Base-by-base conservation (phyloP, 2,888 invertebrate genomes). In the Urechis unicinctus region DNA sequence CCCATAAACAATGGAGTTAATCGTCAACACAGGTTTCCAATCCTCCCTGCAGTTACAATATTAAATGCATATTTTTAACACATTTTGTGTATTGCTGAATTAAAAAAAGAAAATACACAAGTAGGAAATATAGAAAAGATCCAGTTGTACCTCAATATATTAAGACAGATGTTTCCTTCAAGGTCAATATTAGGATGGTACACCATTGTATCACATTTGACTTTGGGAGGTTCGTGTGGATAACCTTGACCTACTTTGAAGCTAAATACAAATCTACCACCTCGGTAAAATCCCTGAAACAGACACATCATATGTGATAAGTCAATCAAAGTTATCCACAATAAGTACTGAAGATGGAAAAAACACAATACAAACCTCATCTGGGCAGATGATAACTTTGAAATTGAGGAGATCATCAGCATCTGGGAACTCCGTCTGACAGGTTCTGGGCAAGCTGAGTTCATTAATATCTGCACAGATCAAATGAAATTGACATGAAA, bases 121-220 rank as follows among this genome's bases (percentile, higher is more conserved):
- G 5, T 13, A 13, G 6, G 17, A 21, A 21, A 50, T 51, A 4
- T n/a, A 51, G n/a, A 28, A 21, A 1, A 50, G 26, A 28, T 30
- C 9, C 9, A 26, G 53, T 29, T 24, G 22, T 67, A 79, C 75
- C 81, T 85, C 71, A 96, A 83, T 76, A 97, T 96, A 81, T 97
- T 97, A 63, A 96, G 84, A 78, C 96, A 96, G 29, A 97, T 94
- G 81, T 96, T 96, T 67, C 96, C 96, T 75, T 96, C 94, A 70
- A 94, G 82, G 82, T 97, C 96, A 78, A 97, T 97, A 79, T 97
- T 97, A 17, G 96, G 96, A 81, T 97, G 96, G 79, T 96, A 97
- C 50, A 96, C 93, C 75, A 89, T 88, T 45, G 95, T 95, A 81
- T 92, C 93, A 81, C 96, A 96, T 81, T 96, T 96, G 31, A 97